These are phyloP conservation scores for Ceratina japonica DNA, from an alignment of 1,140 invertebrate species.

Conservation along the genomic window DNA sequence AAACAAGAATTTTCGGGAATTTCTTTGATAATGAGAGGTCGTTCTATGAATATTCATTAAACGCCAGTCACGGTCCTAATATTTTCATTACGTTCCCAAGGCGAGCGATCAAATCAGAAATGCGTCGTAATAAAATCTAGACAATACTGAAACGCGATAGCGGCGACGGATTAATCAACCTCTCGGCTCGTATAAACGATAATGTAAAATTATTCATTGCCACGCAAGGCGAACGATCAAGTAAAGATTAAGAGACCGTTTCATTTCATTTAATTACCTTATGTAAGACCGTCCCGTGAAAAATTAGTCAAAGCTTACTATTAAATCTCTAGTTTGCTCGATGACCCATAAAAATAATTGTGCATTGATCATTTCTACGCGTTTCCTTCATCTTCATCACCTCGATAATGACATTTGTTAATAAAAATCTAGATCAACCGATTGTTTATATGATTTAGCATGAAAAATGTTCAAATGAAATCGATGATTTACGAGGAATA, in stretches of 20 bases:
- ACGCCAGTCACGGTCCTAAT: not conserved
- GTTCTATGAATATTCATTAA: slow-evolving; percentile 41
- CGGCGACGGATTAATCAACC: not conserved
- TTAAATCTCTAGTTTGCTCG: not conserved
- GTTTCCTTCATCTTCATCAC: no score
- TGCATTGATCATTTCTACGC: not conserved
- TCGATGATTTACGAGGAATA: slow-evolving; percentile 28
- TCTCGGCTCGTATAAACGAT: not conserved
- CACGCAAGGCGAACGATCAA: not conserved
- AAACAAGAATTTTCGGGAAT: not conserved
- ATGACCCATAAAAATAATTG: not conserved
- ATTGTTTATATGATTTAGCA: no score
- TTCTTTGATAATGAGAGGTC: not conserved
- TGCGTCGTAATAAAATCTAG: slow-evolving; percentile 14
- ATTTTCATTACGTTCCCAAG: no score
- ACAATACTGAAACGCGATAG: slow-evolving; percentile 1
- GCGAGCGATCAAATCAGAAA: slow-evolving; percentile 14
- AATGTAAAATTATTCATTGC: slow-evolving; percentile 1
- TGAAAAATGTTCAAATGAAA: not conserved
- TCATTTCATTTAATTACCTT: no score
- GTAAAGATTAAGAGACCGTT: not conserved
- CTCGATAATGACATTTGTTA: no score
- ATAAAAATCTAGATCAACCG: no score
- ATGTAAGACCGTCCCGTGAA: no score
- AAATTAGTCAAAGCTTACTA: not conserved